Evolutionary conservation across 2,113 vertebrate species (phyloP), one percentile per base, ranked within the genome.

Genomic region (Notothenia rossii): DNA sequence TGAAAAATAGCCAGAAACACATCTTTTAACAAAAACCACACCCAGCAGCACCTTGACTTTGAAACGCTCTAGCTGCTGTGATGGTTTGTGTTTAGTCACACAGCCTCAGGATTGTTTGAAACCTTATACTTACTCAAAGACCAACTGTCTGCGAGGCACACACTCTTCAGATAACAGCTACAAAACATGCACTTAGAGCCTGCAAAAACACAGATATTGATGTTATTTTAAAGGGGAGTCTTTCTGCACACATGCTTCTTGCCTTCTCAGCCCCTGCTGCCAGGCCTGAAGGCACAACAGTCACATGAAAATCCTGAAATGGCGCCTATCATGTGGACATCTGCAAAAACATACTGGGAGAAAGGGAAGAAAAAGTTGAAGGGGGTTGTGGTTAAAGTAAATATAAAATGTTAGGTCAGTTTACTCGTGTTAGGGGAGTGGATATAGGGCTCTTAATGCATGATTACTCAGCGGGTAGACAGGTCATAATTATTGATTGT

Each of bases 401-500:
- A 49, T 66, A 43, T 54, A 58, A 82, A 85, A 72, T 71, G 33
- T 66, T 79, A 53, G 54, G 56, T 81, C 62, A 8, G 40, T 89
- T 77, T 86, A 77, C 72, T 82, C 75, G 77, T 89, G 72, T 56
- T 72, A 63, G 77, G 49, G 20, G 33, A 69, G 69, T 86, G 62
- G 72, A 75, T 87, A 53, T 49, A 62, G 66, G 62, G 72, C 72
- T 22, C 70, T 79, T 83, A 85, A 87, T 90, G 83, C 80, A 78
- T 78, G 90, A 89, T 89, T 90, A 93, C 91, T 92, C 87, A 89
- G 89, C 72, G 17, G 68, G 62, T 59, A 77, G 75, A 87, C 88
- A 54, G 81, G 59, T 79, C 89, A 89, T 91, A 85, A 79, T 83
- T 92, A 94, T 93, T 88, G 93, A 93, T 91, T 75, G 72, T 33